phyloP scores from a whole-genome alignment of 1,140 invertebrate genomes.

The Holcopasites calliopsidis region DNA sequence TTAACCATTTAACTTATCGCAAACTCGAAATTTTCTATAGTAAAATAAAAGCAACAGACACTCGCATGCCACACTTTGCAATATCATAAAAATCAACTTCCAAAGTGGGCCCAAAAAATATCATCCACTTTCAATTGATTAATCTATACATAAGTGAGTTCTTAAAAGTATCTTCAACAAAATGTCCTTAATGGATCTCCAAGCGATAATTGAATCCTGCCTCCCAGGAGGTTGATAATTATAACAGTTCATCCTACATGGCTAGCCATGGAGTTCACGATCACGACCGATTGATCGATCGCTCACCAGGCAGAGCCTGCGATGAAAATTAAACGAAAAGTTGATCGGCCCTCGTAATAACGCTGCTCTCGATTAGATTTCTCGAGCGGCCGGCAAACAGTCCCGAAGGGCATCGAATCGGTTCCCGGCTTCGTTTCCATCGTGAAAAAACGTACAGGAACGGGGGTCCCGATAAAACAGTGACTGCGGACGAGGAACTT shows the following conservation, averaged over 20 bases:
- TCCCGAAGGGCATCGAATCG: neutral
- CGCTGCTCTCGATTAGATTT: neutral
- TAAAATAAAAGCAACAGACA: too few species aligned
- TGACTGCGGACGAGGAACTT: neutral
- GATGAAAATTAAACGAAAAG: constrained; percentile 19
- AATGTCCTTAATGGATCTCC: neutral
- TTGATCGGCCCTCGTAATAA: neutral
- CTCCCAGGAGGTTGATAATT: neutral
- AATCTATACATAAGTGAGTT: neutral
- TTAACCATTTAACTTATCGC: too few species aligned
- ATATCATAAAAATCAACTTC: too few species aligned
- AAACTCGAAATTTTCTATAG: too few species aligned
- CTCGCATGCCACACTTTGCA: too few species aligned
- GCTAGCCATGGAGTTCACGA: neutral
- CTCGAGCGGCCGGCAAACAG: neutral
- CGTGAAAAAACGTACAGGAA: neutral
- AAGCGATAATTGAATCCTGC: too few species aligned
- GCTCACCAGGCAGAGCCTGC: neutral
- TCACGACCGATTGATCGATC: constrained; percentile 20
- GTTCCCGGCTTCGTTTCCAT: neutral
- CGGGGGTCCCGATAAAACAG: neutral
- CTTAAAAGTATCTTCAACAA: neutral
- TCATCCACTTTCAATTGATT: neutral
- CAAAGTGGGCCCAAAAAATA: too few species aligned
- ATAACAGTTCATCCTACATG: constrained; percentile 9